Base-by-base conservation (phyloP, 2,113 vertebrate species). In the Myiozetetes cayanensis region DNA sequence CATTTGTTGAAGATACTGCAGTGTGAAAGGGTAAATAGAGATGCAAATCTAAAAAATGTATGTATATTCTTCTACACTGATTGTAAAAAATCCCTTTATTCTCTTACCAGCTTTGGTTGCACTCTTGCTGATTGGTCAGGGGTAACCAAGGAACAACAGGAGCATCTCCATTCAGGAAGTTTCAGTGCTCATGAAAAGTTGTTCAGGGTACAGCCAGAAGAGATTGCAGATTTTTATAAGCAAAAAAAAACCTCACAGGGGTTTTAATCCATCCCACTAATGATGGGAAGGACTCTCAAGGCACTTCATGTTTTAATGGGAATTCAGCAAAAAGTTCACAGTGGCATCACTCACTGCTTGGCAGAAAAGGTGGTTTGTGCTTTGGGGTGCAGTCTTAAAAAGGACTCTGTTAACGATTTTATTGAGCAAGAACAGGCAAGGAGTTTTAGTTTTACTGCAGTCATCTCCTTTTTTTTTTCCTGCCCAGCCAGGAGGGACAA, bases 21-120 rank as follows among this genome's bases (percentile, higher is more conserved):
- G 7, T 67, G 25, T 53, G 17, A 53, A 87, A 70, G 14, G 73
- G 4, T 9, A 53, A 67, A 53, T 39, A 23, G 8, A 52, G 15
- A 33, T 44, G 25, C 5, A 73, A 43, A 70, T 10, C 24, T 39
- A 7, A 25, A 31, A 49, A 49, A 24, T 49, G 46, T 58, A n/a
- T 31, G 59, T 1, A 4, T 3, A 24, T 21, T 68, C 1, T 52
- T 74, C 73, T 39, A 27, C 4, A n/a, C 0, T 44, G 33, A 61
- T 15, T 68, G 27, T 17, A 55, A 83, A 65, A 76, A 62, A 11
- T 12, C 18, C 17, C 14, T 77, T 77, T 72, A 65, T 52, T 80
- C 23, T 68, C n/a, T 41, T 43, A 74, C 35, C 5, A 63, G 31
- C 24, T 85, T 90, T 55, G 28, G 30, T 24, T 67, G 35, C 56